Evolutionary conservation across 37 sponge, comb jelly and placozoan genomes (phyloP).

Genomic region (Axinella damicornis): DNA sequence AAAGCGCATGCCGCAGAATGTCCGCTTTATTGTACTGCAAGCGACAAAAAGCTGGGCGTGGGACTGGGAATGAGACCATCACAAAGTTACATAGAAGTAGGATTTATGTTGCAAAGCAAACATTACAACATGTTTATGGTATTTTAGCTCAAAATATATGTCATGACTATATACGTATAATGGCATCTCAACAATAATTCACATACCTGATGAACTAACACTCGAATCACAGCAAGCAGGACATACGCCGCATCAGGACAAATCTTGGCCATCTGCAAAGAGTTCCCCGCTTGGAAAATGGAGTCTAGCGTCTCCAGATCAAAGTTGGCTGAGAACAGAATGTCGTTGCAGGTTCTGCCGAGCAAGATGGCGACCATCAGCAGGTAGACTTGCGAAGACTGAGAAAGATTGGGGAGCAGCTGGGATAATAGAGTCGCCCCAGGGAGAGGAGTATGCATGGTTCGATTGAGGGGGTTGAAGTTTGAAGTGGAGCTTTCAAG

Average conservation of each 20-base stretch:
- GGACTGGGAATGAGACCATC: no score
- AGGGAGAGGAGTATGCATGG: background rate
- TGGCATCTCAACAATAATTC: no score
- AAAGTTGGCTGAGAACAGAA: constrained; percentile 62
- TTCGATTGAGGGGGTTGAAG: constrained; percentile 34
- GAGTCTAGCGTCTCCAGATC: constrained; percentile 61
- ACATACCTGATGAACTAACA: constrained; percentile 62
- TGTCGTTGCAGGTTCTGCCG: constrained; percentile 43
- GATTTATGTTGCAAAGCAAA: no score
- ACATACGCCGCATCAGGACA: constrained; percentile 74
- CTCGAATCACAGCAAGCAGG: constrained; percentile 57
- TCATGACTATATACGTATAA: no score
- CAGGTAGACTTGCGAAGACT: constrained; percentile 46
- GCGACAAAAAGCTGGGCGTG: no score
- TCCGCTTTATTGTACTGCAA: no score
- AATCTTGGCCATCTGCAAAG: background rate
- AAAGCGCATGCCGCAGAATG: no score
- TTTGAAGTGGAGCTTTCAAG: background rate
- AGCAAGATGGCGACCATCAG: constrained; percentile 74
- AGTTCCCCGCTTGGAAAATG: constrained; percentile 41
- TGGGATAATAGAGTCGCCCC: constrained; percentile 51
- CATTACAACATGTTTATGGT: no score
- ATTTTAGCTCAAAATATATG: no score
- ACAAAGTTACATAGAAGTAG: no score
- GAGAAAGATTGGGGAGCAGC: constrained; percentile 72